Percentiles rank a stretch among this genome's conserved stretches.
Evolutionary conservation across 2,888 invertebrate species (phyloP).

Genomic region (Pseudeuparius sepicola): DNA sequence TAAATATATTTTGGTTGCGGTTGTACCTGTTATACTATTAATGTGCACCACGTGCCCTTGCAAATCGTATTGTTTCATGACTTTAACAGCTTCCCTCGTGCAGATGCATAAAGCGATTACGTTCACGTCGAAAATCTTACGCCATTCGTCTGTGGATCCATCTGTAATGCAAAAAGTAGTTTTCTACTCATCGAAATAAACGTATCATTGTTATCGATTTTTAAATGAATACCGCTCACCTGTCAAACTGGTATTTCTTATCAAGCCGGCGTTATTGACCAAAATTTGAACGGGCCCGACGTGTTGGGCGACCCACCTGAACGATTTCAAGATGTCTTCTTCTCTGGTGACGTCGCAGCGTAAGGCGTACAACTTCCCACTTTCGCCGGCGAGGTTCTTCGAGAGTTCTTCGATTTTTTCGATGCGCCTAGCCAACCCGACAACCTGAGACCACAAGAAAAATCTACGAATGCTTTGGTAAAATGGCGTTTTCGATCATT

Average conservation of each 20-base stretch:
- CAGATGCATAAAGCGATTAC: conserved; percentile 27
- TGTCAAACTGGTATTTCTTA: conserved; percentile 19
- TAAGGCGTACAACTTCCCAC: conserved; percentile 23
- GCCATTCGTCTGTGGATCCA: conserved; percentile 25
- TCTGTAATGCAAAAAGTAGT: conserved; percentile 15
- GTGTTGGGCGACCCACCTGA: conserved; percentile 25
- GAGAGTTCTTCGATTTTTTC: conserved; percentile 25
- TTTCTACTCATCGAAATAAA: neutral
- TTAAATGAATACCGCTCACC: no score
- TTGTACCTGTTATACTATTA: conserved; percentile 24
- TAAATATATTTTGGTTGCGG: no score
- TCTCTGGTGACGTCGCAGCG: conserved; percentile 26
- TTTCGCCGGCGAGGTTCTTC: conserved; percentile 17
- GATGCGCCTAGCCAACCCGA: conserved; percentile 25
- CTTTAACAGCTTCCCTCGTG: conserved; percentile 25
- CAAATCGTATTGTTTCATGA: conserved; percentile 23
- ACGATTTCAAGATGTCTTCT: conserved; percentile 25
- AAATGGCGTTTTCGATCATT: no score
- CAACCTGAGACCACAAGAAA: no score
- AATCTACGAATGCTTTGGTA: no score
- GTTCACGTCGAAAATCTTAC: conserved; percentile 25
- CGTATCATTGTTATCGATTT: no score
- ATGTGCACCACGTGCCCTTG: conserved; percentile 27
- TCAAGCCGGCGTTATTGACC: conserved; percentile 28
- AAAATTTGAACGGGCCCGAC: conserved; percentile 27